phyloP scores from a whole-genome alignment of 2,888 invertebrate genomes.

The Heteromurus nitidus region DNA sequence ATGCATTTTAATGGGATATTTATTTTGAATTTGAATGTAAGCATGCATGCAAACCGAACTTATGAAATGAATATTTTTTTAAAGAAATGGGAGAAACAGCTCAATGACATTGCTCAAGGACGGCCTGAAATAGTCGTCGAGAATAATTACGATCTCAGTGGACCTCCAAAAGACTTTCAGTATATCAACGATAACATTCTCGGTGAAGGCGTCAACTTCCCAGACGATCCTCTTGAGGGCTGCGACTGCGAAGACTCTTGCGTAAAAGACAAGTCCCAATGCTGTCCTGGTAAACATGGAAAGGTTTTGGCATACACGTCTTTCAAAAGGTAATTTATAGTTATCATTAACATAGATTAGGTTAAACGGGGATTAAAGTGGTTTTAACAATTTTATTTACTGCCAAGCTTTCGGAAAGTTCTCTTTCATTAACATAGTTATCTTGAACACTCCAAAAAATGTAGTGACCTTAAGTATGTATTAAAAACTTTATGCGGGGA shows the following conservation, averaged over 20 bases:
- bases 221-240: constrained; percentile 86
- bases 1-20: background rate
- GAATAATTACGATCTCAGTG: constrained; percentile 84
- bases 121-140: constrained; percentile 85
- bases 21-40: background rate
- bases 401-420: too few species aligned
- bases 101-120: constrained; percentile 83
- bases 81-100: constrained; percentile 84
- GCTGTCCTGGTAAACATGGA: constrained; percentile 49
- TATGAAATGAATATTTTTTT: constrained; percentile 74
- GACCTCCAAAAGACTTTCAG: constrained; percentile 86
- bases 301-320: constrained; percentile 35
- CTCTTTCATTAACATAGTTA: too few species aligned
- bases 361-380: too few species aligned
- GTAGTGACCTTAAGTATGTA: too few species aligned
- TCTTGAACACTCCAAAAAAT: too few species aligned
- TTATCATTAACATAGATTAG: constrained; percentile 13
- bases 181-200: constrained; percentile 89
- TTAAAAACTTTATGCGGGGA: too few species aligned
- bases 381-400: too few species aligned
- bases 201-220: constrained; percentile 81
- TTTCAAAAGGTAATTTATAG: constrained; percentile 21
- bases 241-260: constrained; percentile 81
- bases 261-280: constrained; percentile 26
- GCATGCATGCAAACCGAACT: background rate